Evolutionary conservation across 2,888 invertebrate genomes (phyloP).

Genomic region (Sinodicranocentrus sp.): DNA sequence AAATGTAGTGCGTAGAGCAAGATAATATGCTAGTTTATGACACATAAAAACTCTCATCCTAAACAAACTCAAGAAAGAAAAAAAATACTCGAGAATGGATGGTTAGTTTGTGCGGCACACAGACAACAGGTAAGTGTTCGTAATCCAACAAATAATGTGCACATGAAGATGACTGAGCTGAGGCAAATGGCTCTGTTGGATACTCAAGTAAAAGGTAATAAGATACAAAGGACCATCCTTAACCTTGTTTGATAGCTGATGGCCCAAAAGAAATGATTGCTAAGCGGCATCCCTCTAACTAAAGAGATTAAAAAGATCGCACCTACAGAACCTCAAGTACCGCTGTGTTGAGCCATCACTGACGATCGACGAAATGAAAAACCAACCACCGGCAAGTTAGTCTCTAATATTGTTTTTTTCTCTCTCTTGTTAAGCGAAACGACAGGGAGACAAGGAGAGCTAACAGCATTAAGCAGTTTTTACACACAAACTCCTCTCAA

Average conservation of each 20-base stretch:
- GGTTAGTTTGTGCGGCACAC: slow-evolving; percentile 18
- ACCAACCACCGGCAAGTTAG: slow-evolving; percentile 60
- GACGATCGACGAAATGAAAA: slow-evolving; percentile 60
- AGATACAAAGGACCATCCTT: slow-evolving; percentile 66
- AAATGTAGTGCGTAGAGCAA: slow-evolving; percentile 21
- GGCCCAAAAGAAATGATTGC: slow-evolving; percentile 71
- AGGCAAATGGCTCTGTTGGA: slow-evolving; percentile 61
- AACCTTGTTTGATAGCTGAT: slow-evolving; percentile 68
- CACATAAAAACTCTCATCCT: slow-evolving; percentile 55
- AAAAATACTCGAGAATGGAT: slow-evolving; percentile 22
- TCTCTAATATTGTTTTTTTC: slow-evolving; percentile 40
- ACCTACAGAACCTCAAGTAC: slow-evolving; percentile 73
- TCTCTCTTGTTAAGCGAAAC: slow-evolving; percentile 19
- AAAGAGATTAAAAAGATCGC: slow-evolving; percentile 76
- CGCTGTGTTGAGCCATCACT: slow-evolving; percentile 69
- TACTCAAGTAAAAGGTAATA: slow-evolving; percentile 42
- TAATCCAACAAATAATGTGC: slow-evolving; percentile 37
- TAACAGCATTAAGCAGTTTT: slow-evolving; percentile 23
- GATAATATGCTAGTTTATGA: slow-evolving; percentile 63
- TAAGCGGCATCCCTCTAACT: slow-evolving; percentile 73
- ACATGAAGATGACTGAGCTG: slow-evolving; percentile 16
- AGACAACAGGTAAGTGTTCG: slow-evolving; percentile 32
- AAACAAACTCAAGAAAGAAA: slow-evolving; percentile 46
- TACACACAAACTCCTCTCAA: background rate
- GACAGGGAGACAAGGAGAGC: slow-evolving; percentile 51